Evolutionary conservation across 2,113 vertebrate genomes (phyloP).

Genomic region (Rafetus swinhoei): DNA sequence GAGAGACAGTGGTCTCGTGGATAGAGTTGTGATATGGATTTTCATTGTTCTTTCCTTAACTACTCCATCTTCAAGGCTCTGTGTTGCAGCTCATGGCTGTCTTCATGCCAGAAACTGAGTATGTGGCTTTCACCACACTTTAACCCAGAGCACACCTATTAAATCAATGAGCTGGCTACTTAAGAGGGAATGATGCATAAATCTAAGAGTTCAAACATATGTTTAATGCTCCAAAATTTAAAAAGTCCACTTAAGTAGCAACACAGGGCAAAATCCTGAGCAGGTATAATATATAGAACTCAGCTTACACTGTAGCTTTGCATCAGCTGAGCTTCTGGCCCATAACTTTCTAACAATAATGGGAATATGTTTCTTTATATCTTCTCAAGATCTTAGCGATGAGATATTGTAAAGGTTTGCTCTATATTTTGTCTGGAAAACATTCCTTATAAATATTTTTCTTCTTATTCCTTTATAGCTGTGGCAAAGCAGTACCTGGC

Average conservation of each 20-base stretch:
- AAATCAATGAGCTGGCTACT: background rate
- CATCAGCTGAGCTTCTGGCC: background rate
- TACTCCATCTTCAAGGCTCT: background rate
- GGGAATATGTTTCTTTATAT: background rate
- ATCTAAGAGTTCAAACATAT: background rate
- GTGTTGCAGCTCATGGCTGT: background rate
- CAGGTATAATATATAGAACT: background rate
- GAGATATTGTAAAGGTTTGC: background rate
- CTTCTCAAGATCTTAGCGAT: background rate
- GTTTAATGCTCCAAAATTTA: background rate
- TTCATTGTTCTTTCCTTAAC: background rate
- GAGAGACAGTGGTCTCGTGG: background rate
- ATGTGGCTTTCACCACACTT: accelerated
- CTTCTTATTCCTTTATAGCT: conserved; percentile 67
- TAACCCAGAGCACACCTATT: background rate
- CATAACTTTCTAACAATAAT: background rate
- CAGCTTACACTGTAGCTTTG: background rate
- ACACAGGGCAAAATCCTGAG: background rate
- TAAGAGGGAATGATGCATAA: background rate
- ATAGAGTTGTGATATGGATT: background rate
- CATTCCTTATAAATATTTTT: background rate
- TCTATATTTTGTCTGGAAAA: background rate
- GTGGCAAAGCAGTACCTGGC: conserved; percentile 86
- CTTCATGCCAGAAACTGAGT: background rate
- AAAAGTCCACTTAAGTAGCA: background rate